Conservation (phyloP, 2,797 vertebrate species). For the Etheostoma perlongum region DNA sequence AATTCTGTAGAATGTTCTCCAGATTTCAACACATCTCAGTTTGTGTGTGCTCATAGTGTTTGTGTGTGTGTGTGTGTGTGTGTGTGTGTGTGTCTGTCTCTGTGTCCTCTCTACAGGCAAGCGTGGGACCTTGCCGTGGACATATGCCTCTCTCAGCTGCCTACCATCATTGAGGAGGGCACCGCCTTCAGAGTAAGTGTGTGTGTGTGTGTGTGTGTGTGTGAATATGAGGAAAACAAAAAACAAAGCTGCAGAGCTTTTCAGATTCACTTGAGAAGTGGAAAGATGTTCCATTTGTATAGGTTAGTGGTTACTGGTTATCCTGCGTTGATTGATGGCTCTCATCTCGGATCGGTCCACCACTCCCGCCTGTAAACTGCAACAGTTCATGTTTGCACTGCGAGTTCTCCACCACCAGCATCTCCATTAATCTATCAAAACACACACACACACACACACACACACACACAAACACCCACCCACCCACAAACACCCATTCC, state of each 20-base stretch:
- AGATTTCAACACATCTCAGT: no score
- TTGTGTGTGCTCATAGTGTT: no score
- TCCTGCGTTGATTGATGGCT: conserved; percentile 56
- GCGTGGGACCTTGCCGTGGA: conserved; percentile 98
- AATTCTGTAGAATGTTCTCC: no score
- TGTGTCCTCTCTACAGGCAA: conserved; percentile 87
- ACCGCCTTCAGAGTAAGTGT: conserved; percentile 95
- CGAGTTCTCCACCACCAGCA: conserved; percentile 42
- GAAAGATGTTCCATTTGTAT: conserved; percentile 7
- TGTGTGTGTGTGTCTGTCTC: not conserved
- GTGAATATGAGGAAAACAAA: conserved; percentile 4
- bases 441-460: conserved; percentile 8
- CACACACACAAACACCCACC: conserved; percentile 16
- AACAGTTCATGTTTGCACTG: conserved; percentile 55
- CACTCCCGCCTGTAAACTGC: conserved; percentile 46
- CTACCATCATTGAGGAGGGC: conserved; percentile 98
- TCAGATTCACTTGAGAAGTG: conserved; percentile 8
- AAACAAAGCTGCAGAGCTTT: not conserved
- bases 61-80: no score
- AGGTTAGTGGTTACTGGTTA: conserved; percentile 21
- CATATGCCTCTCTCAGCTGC: conserved; percentile 98
- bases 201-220: not conserved
- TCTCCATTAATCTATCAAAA: conserved; percentile 51
- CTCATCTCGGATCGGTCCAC: conserved; percentile 38
- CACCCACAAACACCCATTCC: conserved; percentile 32